Conservation (phyloP, 2,888 invertebrate genomes). For the Clostera curtula region DNA sequence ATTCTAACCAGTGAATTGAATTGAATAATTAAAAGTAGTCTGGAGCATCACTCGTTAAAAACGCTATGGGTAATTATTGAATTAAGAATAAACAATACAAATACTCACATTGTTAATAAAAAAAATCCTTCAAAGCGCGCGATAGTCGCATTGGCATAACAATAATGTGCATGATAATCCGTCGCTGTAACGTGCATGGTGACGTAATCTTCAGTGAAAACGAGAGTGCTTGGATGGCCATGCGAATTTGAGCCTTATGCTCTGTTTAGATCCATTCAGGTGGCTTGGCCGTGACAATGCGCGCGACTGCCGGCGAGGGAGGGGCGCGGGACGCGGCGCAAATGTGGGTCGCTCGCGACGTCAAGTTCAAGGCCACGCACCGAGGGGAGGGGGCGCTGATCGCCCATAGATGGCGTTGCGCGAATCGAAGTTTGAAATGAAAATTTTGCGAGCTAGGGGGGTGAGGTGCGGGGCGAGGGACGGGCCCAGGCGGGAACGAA, state of each 20-base stretch:
- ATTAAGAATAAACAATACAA: too few species aligned
- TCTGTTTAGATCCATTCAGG: slow-evolving; percentile 53
- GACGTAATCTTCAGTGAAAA: slow-evolving; percentile 58
- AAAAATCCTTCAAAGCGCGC: too few species aligned
- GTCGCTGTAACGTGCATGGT: slow-evolving; percentile 39
- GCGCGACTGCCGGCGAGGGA: slow-evolving; percentile 39
- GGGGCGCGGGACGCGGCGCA: slow-evolving; percentile 40
- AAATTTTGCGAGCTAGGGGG: slow-evolving; percentile 62
- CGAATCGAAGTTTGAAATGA: slow-evolving; percentile 55
- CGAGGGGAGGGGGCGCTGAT: slow-evolving; percentile 42
- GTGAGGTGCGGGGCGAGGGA: slow-evolving; percentile 50
- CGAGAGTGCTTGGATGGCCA: slow-evolving; percentile 44
- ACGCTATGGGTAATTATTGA: too few species aligned
- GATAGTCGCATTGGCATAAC: too few species aligned
- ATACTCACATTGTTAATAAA: slow-evolving; percentile 14
- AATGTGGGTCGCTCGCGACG: slow-evolving; percentile 66
- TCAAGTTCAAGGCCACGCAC: slow-evolving; percentile 72
- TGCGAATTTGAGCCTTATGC: slow-evolving; percentile 53
- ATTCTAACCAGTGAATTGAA: too few species aligned
- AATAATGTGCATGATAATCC: slow-evolving; percentile 37
- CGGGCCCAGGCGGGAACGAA: slow-evolving; percentile 56
- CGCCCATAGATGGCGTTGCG: slow-evolving; percentile 68
- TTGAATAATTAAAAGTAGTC: too few species aligned
- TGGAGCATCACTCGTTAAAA: too few species aligned
- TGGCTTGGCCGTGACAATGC: slow-evolving; percentile 54